phyloP scores from a whole-genome alignment of 2,113 vertebrate genomes.

The Oryzias celebensis region DNA sequence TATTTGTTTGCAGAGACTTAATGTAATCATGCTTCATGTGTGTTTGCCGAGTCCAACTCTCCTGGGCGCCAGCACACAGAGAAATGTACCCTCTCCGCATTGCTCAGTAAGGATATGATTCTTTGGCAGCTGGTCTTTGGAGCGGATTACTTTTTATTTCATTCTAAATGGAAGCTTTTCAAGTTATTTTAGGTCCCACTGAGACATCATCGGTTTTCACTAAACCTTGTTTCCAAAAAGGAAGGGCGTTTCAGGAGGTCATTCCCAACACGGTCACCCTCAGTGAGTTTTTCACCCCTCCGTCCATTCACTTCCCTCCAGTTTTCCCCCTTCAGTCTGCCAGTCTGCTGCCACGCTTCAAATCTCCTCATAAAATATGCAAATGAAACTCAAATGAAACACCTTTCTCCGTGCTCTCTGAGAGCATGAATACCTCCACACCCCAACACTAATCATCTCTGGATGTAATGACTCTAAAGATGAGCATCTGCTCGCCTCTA shows the following conservation, averaged over 20 bases:
- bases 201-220: background rate
- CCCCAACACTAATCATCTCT: slow-evolving; percentile 88
- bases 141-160: slow-evolving; percentile 39
- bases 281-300: background rate
- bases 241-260: background rate
- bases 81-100: slow-evolving; percentile 60
- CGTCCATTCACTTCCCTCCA: slow-evolving; percentile 3
- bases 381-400: slow-evolving; percentile 62
- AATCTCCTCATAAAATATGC: slow-evolving; percentile 62
- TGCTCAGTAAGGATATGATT: slow-evolving; percentile 68
- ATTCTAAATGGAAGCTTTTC: slow-evolving; percentile 34
- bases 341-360: slow-evolving; percentile 45
- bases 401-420: slow-evolving; percentile 5
- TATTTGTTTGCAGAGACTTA: slow-evolving; percentile 86
- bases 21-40: slow-evolving; percentile 79
- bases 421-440: slow-evolving; percentile 52
- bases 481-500: slow-evolving; percentile 95
- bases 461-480: slow-evolving; percentile 91
- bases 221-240: background rate
- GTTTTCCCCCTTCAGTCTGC: slow-evolving; percentile 28
- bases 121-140: slow-evolving; percentile 61
- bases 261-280: background rate
- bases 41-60: slow-evolving; percentile 90
- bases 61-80: slow-evolving; percentile 76
- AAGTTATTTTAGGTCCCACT: slow-evolving; percentile 22